Percentiles rank a stretch among this genome's conserved stretches.
phyloP scores from a whole-genome alignment of 2,113 vertebrate genomes.

The Casuarius casuarius region DNA sequence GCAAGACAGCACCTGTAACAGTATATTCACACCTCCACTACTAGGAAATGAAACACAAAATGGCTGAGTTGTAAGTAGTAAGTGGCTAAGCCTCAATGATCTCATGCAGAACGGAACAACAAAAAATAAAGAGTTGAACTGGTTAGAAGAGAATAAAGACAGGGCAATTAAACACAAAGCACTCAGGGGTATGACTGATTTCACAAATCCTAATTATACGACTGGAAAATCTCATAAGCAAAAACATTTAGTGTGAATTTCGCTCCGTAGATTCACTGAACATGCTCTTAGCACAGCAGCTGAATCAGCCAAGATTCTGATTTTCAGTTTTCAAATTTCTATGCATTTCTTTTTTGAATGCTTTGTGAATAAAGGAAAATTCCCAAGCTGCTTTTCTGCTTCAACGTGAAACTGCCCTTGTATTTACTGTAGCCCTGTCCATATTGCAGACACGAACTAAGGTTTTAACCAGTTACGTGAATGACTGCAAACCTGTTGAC shows the following conservation, averaged over 20 bases:
- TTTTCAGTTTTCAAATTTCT: neutral
- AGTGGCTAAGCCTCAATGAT: neutral
- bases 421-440: neutral
- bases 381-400: neutral
- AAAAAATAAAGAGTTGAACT: neutral
- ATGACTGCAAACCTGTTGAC: neutral
- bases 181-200: neutral
- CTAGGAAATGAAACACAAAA: neutral
- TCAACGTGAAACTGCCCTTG: neutral
- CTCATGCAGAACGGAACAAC: neutral
- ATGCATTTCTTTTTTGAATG: neutral
- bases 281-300: neutral
- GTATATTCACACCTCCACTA: neutral
- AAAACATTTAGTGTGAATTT: neutral
- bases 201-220: neutral
- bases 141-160: neutral
- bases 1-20: neutral
- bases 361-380: neutral
- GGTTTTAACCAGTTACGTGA: neutral
- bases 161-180: neutral
- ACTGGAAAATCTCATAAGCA: neutral
- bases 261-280: neutral
- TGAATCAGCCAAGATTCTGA: neutral
- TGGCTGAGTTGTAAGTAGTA: neutral
- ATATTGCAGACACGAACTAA: neutral